Evolutionary conservation across 1,140 invertebrate genomes (phyloP).

Genomic region (Zaprionus vittiger): DNA sequence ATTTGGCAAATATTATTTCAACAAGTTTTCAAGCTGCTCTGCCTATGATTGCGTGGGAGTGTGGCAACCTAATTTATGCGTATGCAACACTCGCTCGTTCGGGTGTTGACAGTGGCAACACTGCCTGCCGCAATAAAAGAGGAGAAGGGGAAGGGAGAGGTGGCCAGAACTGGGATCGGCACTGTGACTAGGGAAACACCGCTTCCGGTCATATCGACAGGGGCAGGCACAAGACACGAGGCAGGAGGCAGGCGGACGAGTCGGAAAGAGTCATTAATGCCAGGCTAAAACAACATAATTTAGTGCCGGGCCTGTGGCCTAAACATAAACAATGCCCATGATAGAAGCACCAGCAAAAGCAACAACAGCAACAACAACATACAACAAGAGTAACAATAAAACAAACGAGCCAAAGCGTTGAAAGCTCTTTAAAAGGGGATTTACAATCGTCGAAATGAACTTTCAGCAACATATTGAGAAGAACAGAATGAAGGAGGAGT

Average conservation of each 20-base stretch:
- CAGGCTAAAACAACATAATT: conserved; percentile 76
- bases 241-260: conserved; percentile 1
- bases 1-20: background rate
- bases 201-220: conserved; percentile 67
- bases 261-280: conserved; percentile 60
- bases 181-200: conserved; percentile 8
- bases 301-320: conserved; percentile 52
- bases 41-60: conserved; percentile 13
- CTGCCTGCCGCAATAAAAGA: conserved; percentile 8
- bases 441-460: conserved; percentile 7
- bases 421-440: conserved; percentile 48
- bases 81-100: conserved; percentile 15
- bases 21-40: conserved; percentile 16
- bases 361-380: conserved; percentile 3
- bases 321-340: conserved; percentile 68
- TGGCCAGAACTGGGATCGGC: background rate
- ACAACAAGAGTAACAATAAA: conserved; percentile 11
- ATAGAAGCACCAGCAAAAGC: conserved; percentile 22
- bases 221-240: background rate
- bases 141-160: background rate
- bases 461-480: background rate
- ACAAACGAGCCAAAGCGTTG: conserved; percentile 40
- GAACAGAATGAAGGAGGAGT: too few relatives aligned
- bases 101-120: conserved; percentile 32
- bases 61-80: conserved; percentile 58